These are phyloP conservation scores for Monopterus albus DNA, from an alignment of 2,113 vertebrate species.

Conservation along the genomic window DNA sequence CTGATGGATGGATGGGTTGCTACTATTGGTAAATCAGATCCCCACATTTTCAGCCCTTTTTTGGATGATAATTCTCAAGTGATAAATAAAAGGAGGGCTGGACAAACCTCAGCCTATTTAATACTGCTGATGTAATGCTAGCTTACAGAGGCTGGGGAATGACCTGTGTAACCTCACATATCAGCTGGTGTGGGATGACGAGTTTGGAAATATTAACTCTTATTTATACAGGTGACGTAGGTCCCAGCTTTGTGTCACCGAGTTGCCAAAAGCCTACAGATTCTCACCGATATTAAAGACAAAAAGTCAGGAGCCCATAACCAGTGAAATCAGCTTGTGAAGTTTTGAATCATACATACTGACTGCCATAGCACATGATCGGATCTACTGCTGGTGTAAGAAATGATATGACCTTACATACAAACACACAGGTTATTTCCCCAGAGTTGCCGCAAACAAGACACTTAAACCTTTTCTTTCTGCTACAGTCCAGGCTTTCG, in stretches of 20 bases:
- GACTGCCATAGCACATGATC: background rate
- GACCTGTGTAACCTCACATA: slow-evolving; percentile 56
- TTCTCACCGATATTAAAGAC: slow-evolving; percentile 24
- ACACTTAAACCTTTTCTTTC: background rate
- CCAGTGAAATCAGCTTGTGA: slow-evolving; percentile 3
- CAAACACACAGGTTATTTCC: too few species aligned
- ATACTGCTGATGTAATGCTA: slow-evolving; percentile 69
- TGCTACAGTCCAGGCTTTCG: background rate
- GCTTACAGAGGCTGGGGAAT: slow-evolving; percentile 36
- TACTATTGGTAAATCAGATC: slow-evolving; percentile 32
- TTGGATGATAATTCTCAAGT: slow-evolving; percentile 66
- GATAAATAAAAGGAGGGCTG: slow-evolving; percentile 68
- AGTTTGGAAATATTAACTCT: slow-evolving; percentile 49
- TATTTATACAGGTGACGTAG: slow-evolving; percentile 56
- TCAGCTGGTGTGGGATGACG: slow-evolving; percentile 57
- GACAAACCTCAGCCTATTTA: slow-evolving; percentile 34
- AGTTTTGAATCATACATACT: background rate
- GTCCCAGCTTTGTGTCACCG: slow-evolving; percentile 12
- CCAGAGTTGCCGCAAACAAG: too few species aligned
- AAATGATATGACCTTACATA: background rate
- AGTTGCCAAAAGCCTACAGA: slow-evolving; percentile 22
- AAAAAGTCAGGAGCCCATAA: background rate
- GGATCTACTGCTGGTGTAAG: background rate
- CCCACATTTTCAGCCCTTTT: slow-evolving; percentile 76
- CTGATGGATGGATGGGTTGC: slow-evolving; percentile 72